These are phyloP conservation scores for Sebastes minor DNA, from an alignment of 2,797 vertebrate genomes.

Conservation along the genomic window DNA sequence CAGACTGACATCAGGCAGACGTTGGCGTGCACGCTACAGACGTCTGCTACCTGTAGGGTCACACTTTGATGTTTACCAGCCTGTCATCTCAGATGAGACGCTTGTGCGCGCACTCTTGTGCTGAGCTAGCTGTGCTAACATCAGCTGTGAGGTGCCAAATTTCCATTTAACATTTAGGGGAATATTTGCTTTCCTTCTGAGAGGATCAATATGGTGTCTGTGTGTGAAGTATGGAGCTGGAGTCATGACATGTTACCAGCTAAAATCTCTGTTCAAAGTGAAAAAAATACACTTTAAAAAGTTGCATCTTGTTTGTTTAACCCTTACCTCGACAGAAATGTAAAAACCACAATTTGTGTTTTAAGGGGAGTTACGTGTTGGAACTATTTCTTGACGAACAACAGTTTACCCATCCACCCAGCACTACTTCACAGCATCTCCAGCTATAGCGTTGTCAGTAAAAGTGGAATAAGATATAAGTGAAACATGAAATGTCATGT, in stretches of 20 bases:
- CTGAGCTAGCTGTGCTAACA: not conserved
- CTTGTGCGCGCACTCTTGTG: no score
- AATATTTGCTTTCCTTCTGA: not conserved
- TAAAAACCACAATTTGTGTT: no score
- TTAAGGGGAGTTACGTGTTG: no score
- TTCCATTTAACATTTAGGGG: not conserved
- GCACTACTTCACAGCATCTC: not conserved
- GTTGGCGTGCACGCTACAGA: not conserved
- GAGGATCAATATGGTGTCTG: no score
- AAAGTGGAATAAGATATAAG: no score
- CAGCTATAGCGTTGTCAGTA: not conserved
- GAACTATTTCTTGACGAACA: no score
- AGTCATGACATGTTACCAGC: no score
- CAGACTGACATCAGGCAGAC: not conserved
- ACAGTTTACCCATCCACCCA: no score
- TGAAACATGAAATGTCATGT: no score
- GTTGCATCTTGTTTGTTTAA: not conserved
- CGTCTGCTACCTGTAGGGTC: not conserved
- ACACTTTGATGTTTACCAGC: constrained; percentile 6
- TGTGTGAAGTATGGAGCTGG: no score
- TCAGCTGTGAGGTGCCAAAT: not conserved
- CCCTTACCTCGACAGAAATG: no score
- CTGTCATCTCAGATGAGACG: not conserved
- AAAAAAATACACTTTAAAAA: not conserved
- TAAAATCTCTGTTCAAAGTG: not conserved